These are phyloP conservation scores for Drosophila saltans DNA, from an alignment of 1,140 invertebrate genomes.

Conservation along the genomic window DNA sequence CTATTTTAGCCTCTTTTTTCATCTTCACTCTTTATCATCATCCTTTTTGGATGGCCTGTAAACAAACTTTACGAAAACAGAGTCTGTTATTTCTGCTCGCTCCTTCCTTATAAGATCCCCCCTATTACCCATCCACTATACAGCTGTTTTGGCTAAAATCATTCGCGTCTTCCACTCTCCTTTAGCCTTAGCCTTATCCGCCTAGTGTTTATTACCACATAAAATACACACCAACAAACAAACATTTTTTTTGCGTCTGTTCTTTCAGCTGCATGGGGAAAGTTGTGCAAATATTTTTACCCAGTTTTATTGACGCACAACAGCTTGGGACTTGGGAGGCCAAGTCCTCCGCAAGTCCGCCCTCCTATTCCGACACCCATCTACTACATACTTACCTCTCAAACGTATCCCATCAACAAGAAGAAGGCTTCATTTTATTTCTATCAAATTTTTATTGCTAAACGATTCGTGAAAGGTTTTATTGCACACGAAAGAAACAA, in stretches of 20 bases:
- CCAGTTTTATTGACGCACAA: conserved; percentile 47
- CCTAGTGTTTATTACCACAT: conserved; percentile 39
- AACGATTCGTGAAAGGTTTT: conserved; percentile 51
- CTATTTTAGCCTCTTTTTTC: conserved; percentile 12
- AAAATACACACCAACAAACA: conserved; percentile 31
- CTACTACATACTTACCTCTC: too few species aligned
- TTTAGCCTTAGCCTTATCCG: neutral
- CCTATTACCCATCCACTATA: too few species aligned
- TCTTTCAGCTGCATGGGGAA: conserved; percentile 12
- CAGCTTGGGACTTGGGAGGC: too few species aligned
- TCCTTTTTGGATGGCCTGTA: too few species aligned
- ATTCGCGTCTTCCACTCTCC: too few species aligned
- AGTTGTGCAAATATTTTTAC: conserved; percentile 54
- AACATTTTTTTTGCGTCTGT: neutral
- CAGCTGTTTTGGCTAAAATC: too few species aligned
- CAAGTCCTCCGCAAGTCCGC: neutral
- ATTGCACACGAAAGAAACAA: conserved; percentile 35
- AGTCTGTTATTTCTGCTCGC: too few species aligned
- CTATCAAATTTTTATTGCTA: conserved; percentile 51
- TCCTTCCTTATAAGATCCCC: too few species aligned
- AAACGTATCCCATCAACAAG: neutral
- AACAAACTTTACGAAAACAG: too few species aligned
- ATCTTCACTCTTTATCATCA: conserved; percentile 17
- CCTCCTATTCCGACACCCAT: too few species aligned
- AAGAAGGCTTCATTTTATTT: conserved; percentile 47